phyloP scores from a whole-genome alignment of 2,113 vertebrate genomes.

The Piprites chloris region DNA sequence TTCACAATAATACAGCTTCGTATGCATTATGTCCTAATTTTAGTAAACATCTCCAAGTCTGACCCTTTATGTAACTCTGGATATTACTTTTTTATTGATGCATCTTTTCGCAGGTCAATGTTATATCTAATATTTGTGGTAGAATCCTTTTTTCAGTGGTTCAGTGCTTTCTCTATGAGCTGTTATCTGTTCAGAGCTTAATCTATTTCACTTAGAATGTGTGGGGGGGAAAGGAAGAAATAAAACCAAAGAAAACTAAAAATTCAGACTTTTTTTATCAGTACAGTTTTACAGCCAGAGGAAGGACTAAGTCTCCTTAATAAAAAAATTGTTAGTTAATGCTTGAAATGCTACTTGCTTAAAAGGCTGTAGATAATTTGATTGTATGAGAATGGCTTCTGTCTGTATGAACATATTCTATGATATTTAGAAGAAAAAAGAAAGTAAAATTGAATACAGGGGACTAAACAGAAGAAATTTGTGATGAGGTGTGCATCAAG shows the following conservation, averaged over 20 bases:
- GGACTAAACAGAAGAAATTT: neutral
- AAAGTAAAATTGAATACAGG: neutral
- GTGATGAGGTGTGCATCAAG: neutral
- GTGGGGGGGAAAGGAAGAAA: too few relatives aligned
- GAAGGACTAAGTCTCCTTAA: neutral
- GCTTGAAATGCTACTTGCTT: neutral
- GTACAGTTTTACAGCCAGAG: neutral
- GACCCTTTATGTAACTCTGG: accelerated
- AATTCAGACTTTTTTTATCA: neutral
- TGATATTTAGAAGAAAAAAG: neutral
- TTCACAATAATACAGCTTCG: neutral
- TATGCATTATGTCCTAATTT: neutral
- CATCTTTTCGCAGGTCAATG: neutral
- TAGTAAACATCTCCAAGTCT: neutral
- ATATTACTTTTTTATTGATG: neutral
- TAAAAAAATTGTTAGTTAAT: neutral
- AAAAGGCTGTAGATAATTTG: neutral
- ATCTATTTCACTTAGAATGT: neutral
- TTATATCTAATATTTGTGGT: neutral
- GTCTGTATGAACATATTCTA: neutral
- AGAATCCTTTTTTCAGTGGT: neutral
- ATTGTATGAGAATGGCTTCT: neutral
- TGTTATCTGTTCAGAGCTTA: neutral
- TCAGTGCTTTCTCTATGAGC: neutral
- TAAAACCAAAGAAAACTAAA: neutral